Percentiles rank a stretch among this genome's conserved stretches.
phyloP scores from a whole-genome alignment of 1,140 invertebrate species.

The Scylla paramamosain region DNA sequence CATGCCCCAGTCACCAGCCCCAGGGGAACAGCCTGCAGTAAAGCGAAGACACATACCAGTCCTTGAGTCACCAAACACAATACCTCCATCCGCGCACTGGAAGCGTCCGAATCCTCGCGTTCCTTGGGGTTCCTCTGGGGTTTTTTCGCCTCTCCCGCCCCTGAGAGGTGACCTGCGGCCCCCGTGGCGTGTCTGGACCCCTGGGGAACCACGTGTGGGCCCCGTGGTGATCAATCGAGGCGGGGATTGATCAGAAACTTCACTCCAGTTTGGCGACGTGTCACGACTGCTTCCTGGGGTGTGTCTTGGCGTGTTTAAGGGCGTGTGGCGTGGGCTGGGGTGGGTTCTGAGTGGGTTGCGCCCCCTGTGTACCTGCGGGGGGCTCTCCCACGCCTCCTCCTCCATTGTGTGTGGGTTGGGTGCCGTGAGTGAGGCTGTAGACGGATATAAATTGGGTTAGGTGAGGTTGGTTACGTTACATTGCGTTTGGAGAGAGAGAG shows the following conservation, averaged over 20 bases:
- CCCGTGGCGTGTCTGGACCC: neutral
- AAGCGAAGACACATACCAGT: neutral
- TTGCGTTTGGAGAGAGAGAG: neutral
- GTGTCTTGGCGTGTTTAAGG: neutral
- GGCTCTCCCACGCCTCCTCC: neutral
- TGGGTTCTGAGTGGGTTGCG: neutral
- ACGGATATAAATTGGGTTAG: neutral
- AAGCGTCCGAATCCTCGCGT: neutral
- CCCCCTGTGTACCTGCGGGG: neutral
- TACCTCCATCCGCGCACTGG: constrained; percentile 30
- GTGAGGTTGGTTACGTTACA: neutral
- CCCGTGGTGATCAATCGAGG: neutral
- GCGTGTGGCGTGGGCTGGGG: neutral
- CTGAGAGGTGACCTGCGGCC: neutral
- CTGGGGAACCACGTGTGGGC: neutral
- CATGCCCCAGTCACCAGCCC: neutral
- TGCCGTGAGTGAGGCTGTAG: neutral
- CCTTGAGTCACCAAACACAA: neutral
- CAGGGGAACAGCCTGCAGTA: neutral
- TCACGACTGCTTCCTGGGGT: neutral
- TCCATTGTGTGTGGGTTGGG: neutral
- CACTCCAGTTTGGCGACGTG: neutral
- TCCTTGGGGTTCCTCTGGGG: neutral
- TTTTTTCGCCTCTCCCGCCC: neutral
- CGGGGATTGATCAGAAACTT: neutral